phyloP scores from a whole-genome alignment of 2,797 vertebrate genomes.

The Enteromius radiatus region DNA sequence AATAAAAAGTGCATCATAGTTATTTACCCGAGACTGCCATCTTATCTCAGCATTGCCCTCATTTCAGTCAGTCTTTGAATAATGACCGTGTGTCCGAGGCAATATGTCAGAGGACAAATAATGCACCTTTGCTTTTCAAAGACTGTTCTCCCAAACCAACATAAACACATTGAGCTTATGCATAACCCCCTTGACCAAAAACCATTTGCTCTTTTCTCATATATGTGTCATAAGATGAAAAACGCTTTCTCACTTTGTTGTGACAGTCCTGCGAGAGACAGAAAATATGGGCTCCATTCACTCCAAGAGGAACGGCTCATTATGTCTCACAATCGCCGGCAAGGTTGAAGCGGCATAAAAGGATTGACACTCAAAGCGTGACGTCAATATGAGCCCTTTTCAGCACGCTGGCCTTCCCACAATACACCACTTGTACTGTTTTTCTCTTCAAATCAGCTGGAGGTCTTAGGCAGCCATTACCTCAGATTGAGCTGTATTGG shows the following conservation, averaged over 20 bases:
- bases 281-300: slow-evolving; percentile 30
- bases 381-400: slow-evolving; percentile 51
- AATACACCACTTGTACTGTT: slow-evolving; percentile 61
- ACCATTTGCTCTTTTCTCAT: neutral
- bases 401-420: slow-evolving; percentile 45
- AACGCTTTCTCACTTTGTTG: neutral
- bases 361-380: slow-evolving; percentile 44
- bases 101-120: too few relatives aligned
- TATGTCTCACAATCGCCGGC: slow-evolving; percentile 36
- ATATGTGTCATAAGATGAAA: neutral
- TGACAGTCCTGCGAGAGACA: slow-evolving; percentile 10
- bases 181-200: neutral
- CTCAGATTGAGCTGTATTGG: slow-evolving; percentile 78
- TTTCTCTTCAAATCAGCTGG: slow-evolving; percentile 72
- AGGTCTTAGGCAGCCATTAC: slow-evolving; percentile 79
- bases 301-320: slow-evolving; percentile 41
- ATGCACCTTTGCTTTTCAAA: neutral
- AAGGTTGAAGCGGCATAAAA: slow-evolving; percentile 55
- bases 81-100: slow-evolving; percentile 3
- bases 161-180: neutral
- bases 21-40: neutral
- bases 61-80: slow-evolving; percentile 9
- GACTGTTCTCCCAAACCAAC: neutral
- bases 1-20: neutral
- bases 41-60: neutral